Base-by-base conservation (phyloP, 2,113 vertebrate genomes). In the Shinisaurus crocodilurus region DNA sequence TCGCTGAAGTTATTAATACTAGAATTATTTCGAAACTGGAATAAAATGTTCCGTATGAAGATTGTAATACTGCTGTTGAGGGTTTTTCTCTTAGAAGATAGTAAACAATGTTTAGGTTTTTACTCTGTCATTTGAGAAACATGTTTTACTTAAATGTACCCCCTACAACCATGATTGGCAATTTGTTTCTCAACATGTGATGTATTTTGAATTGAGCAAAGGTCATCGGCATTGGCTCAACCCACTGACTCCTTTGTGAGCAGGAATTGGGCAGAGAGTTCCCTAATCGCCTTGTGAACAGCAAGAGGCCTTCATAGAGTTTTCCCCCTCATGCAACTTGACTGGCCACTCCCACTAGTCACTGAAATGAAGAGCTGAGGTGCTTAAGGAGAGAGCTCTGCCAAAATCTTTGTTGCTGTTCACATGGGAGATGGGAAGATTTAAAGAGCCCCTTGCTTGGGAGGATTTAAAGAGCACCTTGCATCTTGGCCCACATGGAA, bases 71-170 rank as follows among this genome's bases (percentile, higher is more conserved):
- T 29, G 7, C 70, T 0, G 27, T 12, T 72, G 18, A 27, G 0
- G 76, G 9, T 32, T 27, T 86, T 89, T 10, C 1, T 20, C 89
- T 23, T 43, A 40, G 80, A 89, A 93, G 85, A 93, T 50, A 57
- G 69, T 0, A 0, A 81, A 15, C 34, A 81, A 6, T 18, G 29
- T 77, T 32, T 18, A 45, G 69, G 29, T 8, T 16, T 43, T 69
- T 6, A 15, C 18, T 57, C 27, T 34, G 8, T 60, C 67, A 82
- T 50, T 74, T 23, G 67, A 43, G 74, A 32, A 43, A 74, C 10
- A 25, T 25, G 5, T 43, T 74, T 20, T 60, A 29, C 10, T 60
- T 34, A 85, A 48, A 48, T 50, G 29, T 34, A 5, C 12, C 7
- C 12, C 60, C 5, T 12, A 45, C 29, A 67, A 1, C 27, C 69